These are phyloP conservation scores for Cephalopholis sonnerati DNA, from an alignment of 2,113 vertebrate genomes.

Conservation along the genomic window DNA sequence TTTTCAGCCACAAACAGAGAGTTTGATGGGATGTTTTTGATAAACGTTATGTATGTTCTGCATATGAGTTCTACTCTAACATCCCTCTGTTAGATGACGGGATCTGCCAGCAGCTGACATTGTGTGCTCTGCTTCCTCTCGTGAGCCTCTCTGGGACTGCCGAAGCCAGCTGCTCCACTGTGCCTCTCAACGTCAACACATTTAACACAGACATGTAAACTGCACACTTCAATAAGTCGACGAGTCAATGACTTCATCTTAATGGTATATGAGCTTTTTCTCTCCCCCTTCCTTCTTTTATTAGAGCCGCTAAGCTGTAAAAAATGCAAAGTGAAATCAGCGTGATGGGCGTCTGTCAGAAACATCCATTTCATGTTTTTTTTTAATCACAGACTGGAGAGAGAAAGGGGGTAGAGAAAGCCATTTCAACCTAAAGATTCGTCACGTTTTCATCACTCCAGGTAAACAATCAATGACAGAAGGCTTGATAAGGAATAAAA, in stretches of 20 bases:
- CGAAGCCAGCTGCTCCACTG: constrained; percentile 75
- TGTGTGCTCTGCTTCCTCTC: constrained; percentile 69
- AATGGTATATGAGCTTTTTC: constrained; percentile 36
- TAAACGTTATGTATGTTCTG: constrained; percentile 50
- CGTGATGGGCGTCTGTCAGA: constrained; percentile 20
- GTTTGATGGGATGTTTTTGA: constrained; percentile 36
- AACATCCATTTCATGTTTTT: constrained; percentile 28
- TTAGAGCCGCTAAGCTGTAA: constrained; percentile 37
- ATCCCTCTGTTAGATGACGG: constrained; percentile 60
- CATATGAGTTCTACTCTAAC: constrained; percentile 52
- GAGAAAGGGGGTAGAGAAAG: constrained; percentile 29
- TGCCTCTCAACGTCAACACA: constrained; percentile 70
- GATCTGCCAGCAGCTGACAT: constrained; percentile 75
- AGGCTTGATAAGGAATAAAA: constrained; percentile 44
- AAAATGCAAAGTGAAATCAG: constrained; percentile 18
- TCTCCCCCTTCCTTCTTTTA: constrained; percentile 41
- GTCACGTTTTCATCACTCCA: constrained; percentile 37
- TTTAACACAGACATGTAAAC: constrained; percentile 77
- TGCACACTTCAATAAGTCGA: constrained; percentile 68
- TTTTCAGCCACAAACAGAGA: constrained; percentile 40
- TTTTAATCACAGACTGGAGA: constrained; percentile 34
- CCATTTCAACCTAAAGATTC: constrained; percentile 21
- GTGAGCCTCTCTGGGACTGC: constrained; percentile 66
- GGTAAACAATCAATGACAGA: constrained; percentile 61
- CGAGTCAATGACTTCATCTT: constrained; percentile 52